Evolutionary conservation across 2,113 vertebrate species (phyloP), one percentile per base, ranked within the genome.

Genomic region (Cisticola juncidis): DNA sequence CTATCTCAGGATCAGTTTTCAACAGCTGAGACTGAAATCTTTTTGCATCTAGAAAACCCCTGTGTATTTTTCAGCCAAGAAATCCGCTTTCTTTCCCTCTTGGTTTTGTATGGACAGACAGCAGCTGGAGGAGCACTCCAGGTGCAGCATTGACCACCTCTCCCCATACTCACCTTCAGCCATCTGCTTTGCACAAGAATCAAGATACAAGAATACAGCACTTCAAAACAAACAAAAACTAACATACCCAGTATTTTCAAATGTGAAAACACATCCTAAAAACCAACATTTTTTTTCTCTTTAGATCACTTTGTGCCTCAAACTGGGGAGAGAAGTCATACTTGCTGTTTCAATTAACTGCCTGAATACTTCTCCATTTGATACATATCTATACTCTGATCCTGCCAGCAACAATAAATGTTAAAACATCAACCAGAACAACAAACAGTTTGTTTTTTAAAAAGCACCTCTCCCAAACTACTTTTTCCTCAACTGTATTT

Each of bases 1-100:
- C 50, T 54, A 92, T 89, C 85, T 69, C 80, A 64, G 86, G 89
- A 97, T 98, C 97, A 80, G 94, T 78, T 98, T 98, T 93, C 87
- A 2, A 96, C 96, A 98, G 97, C 97, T 97, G 96, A 95, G 81
- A 74, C 92, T 88, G 90, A 96, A 97, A 96, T 74, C 54, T 60
- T 88, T 81, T 85, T 94, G 87, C 93, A 94, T 96, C 83, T 53
- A 86, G 92, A 84, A 95, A 95, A 72, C n/a, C 9, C 9, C 31
- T 12, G 36, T 16, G 26, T 80, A 69, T 86, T 89, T 94, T 95
- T 95, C 35, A 19, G 61, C 53, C 23, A 80, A 95, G 90, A 95
- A 91, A 72, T 12, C 4, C 0, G 20, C 65, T 89, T 82, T 71
- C 51, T 73, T 69, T 45, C 9, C 4, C 9, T 21, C 24, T 60